Evolutionary conservation across 2,113 vertebrate genomes (phyloP).

Genomic region (Uria lomvia): DNA sequence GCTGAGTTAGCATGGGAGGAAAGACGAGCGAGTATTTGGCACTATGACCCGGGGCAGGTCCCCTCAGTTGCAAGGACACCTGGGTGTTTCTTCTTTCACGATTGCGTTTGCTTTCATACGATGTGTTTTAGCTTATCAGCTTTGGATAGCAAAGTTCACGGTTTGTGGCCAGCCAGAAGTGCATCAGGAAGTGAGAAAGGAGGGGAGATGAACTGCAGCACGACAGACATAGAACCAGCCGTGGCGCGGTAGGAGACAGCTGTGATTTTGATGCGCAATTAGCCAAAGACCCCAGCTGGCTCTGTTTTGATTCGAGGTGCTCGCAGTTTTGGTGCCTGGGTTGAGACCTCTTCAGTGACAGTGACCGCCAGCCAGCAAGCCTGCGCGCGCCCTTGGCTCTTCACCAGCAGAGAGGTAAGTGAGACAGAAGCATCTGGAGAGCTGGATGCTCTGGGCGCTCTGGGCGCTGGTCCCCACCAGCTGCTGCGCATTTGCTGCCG

Average conservation of each 20-base stretch:
- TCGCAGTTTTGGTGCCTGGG: neutral
- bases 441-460: accelerated
- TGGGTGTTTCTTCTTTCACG: neutral
- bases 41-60: conserved; percentile 11
- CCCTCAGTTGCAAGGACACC: neutral
- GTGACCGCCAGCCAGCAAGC: neutral
- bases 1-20: neutral
- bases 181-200: conserved; percentile 25
- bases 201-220: neutral
- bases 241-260: accelerated
- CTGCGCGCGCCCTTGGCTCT: neutral
- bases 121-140: conserved; percentile 13
- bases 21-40: neutral
- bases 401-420: conserved; percentile 30
- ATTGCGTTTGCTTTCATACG: neutral
- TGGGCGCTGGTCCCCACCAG: accelerated
- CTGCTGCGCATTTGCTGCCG: accelerated
- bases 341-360: neutral
- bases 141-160: conserved; percentile 41
- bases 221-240: neutral
- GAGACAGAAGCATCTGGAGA: neutral
- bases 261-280: neutral
- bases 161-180: neutral
- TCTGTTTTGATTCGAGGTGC: neutral
- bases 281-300: neutral